Base-by-base conservation (phyloP, 2,888 invertebrate genomes). In the Adelognathus sp. region DNA sequence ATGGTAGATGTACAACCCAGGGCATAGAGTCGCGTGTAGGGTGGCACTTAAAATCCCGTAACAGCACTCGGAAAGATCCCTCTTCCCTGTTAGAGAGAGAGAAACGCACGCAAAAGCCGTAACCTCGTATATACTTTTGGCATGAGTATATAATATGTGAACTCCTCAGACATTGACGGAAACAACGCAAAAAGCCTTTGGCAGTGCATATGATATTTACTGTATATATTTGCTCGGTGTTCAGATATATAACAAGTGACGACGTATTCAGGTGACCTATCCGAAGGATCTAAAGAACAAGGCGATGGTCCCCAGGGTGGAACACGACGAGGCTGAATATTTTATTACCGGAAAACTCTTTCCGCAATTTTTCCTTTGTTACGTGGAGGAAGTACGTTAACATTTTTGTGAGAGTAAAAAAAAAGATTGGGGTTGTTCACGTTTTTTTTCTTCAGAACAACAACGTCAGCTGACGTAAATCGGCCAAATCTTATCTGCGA, bases 41-140 rank as follows among this genome's bases (percentile, higher is more conserved):
- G 39, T 56, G 61, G 76, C 79, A 79, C 69, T 79, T 54, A 63
- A 73, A 76, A 79, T 76, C 74, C 72, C 56, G 67, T 79, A 79
- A 75, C 63, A 44, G 63, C 76, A 60, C 60, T 71, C 44, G 60
- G 69, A 76, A 79, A 76, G 41, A 73, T 76, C 64, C 36, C 56
- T 54, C 58, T 44, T 14, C 1, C 41, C 31, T 46, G 31, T 27
- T n/a, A 33, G 52, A 79, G 52, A 18, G 24, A 46, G 46, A 46
- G 21, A 46, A 46, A n/a, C n/a, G n/a, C n/a, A n/a, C n/a, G n/a
- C 46, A 16, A 24, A 24, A 46, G 29, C 52, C 70, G 52, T 31
- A 14, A 44, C 41, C 9, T 14, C 31, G 24, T 60, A 18, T 36
- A 36, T 46, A 46, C 46, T 46, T 46, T 46, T 4, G 46, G 46